These are phyloP conservation scores for Sebastes diploproa DNA, from an alignment of 2,797 vertebrate genomes.

Conservation along the genomic window DNA sequence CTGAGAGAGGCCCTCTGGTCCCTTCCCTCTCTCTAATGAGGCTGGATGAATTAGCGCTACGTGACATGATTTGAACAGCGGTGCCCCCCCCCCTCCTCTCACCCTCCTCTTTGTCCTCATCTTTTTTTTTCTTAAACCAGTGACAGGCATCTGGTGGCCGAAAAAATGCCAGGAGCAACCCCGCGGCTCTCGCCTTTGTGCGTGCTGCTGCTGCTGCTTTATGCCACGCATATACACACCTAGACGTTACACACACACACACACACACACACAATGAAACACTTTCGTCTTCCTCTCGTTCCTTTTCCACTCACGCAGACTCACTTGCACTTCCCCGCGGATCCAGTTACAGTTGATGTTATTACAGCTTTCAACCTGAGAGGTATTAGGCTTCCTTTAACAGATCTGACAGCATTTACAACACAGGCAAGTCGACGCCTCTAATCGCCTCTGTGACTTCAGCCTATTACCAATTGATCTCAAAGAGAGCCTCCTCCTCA, in stretches of 20 bases:
- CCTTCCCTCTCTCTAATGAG: constrained; percentile 98
- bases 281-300: constrained; percentile 54
- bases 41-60: constrained; percentile 98
- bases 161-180: constrained; percentile 83
- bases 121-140: constrained; percentile 71
- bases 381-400: constrained; percentile 84
- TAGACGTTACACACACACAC: constrained; percentile 11
- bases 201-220: constrained; percentile 62
- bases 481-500: constrained; percentile 59
- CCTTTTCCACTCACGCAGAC: constrained; percentile 58
- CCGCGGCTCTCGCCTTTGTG: constrained; percentile 75
- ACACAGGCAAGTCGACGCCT: constrained; percentile 78
- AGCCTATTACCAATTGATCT: constrained; percentile 81
- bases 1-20: constrained; percentile 77
- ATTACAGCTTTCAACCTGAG: constrained; percentile 85
- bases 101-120: constrained; percentile 72
- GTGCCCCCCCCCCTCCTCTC: constrained; percentile 64
- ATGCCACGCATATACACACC: constrained; percentile 49
- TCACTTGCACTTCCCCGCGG: constrained; percentile 74
- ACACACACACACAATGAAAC: constrained; percentile 60
- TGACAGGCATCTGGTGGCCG: constrained; percentile 91
- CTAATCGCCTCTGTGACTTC: constrained; percentile 80
- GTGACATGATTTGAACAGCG: constrained; percentile 96
- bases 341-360: constrained; percentile 83
- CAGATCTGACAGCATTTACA: constrained; percentile 85